Percentiles rank a stretch among this genome's conserved stretches.
These are phyloP conservation scores for Amblyopsis rosae DNA, from an alignment of 2,113 vertebrate species.

Conservation along the genomic window DNA sequence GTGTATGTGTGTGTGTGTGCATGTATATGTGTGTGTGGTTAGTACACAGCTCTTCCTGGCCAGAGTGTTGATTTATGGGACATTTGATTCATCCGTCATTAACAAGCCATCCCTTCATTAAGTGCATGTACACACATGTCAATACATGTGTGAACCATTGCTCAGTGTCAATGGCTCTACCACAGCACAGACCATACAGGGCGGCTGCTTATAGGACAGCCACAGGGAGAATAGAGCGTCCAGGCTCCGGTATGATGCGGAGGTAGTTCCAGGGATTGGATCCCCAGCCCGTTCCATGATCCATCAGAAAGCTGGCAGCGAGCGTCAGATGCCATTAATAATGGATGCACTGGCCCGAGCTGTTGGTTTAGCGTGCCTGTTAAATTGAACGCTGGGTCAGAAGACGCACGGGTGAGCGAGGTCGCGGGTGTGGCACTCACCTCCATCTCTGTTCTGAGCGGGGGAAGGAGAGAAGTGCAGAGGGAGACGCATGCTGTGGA, in stretches of 20 bases:
- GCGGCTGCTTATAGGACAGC: too few species aligned
- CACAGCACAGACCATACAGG: too few species aligned
- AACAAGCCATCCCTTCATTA: neutral
- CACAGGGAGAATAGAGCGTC: constrained; percentile 1
- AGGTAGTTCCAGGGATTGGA: constrained; percentile 30
- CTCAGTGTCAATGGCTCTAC: too few species aligned
- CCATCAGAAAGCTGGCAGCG: constrained; percentile 50
- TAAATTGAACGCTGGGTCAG: constrained; percentile 46
- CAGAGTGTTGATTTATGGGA: constrained; percentile 7
- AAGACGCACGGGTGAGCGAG: constrained; percentile 38
- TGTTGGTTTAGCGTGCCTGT: constrained; percentile 53
- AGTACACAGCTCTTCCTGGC: neutral
- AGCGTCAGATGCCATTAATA: constrained; percentile 62
- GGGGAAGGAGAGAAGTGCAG: constrained; percentile 2
- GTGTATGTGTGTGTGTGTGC: neutral
- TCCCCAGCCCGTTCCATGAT: constrained; percentile 26
- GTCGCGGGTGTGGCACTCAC: constrained; percentile 40
- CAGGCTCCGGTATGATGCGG: neutral
- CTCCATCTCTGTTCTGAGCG: constrained; percentile 10
- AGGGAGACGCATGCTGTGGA: neutral
- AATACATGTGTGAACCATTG: too few species aligned
- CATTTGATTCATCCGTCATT: neutral
- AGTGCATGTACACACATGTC: neutral
- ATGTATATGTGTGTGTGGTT: neutral
- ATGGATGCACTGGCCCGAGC: constrained; percentile 50